These are phyloP conservation scores for Scytalopus superciliaris DNA, from an alignment of 2,113 vertebrate species.

Conservation along the genomic window DNA sequence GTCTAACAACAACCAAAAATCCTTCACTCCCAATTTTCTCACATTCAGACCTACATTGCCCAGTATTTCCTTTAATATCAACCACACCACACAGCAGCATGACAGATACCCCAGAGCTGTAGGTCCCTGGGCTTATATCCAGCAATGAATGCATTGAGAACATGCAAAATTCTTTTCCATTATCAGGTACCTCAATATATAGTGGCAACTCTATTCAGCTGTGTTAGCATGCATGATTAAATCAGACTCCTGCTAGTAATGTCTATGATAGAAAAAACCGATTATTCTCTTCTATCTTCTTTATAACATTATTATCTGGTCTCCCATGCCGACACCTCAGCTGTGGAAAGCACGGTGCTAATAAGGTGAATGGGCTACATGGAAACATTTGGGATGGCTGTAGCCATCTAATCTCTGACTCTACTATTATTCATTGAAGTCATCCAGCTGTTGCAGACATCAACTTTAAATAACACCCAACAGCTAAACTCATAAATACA, in stretches of 20 bases:
- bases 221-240: neutral
- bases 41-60: neutral
- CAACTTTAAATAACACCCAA: conserved; percentile 5
- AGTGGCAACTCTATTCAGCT: neutral
- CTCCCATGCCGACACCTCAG: neutral
- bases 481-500: neutral
- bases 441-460: neutral
- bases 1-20: neutral
- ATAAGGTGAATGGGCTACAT: neutral
- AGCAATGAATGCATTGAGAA: accelerated
- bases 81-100: neutral
- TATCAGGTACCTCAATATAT: neutral
- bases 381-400: neutral
- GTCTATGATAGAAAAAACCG: neutral
- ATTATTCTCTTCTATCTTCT: neutral
- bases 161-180: neutral
- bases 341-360: neutral
- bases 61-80: neutral
- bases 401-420: neutral
- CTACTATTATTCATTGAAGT: neutral
- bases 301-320: neutral
- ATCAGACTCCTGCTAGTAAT: neutral
- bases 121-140: neutral
- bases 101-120: neutral
- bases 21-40: neutral